Base-by-base conservation (phyloP, 2,888 invertebrate species). In the Nipponacmea schrenckii region DNA sequence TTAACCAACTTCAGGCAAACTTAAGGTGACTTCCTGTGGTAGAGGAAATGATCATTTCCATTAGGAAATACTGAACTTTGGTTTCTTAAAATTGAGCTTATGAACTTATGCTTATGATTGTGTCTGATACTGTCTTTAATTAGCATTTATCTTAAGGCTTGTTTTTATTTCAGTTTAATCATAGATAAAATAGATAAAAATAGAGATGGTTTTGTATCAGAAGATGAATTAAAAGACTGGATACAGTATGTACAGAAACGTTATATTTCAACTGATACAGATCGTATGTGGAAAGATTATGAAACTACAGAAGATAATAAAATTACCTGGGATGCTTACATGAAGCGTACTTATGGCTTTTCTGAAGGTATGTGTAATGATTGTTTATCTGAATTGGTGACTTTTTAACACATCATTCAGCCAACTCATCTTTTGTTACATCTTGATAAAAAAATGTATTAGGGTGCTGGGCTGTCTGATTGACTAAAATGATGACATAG, bases 171-270 rank as follows among this genome's bases (percentile, higher is more conserved):
- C 89, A 95, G 95, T 77, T 89, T 95, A 80, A 96, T 98, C 81
- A 95, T 96, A 27, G 96, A 96, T 84, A 96, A 95, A 91, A 98
- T 98, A 79, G 98, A 98, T 88, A 91, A 83, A 70, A 79, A 89
- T 69, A 74, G 79, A 27, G 86, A 89, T 80, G 85, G 85, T 0
- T 71, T 74, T 15, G 85, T 89, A 10, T 93, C 94, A 0, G 92
- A 95, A 73, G 93, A 94, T 69, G 99, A 99, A 89, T 90, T 99
- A 31, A 95, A 95, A 89, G 94, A 95, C 80, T 98, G 98, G 98
- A 98, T 99, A 84, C 92, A 94, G 78, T 96, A 94, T 89, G 97
- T 98, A 0, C 97, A 98, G 90, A 94, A 93, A 82, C 91, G 95
- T 70, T 98, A 98, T 88, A 95, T 98, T 56, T 91, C 93, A 64